These are phyloP conservation scores for Fregata magnificens DNA, from an alignment of 2,113 vertebrate genomes.

Conservation along the genomic window DNA sequence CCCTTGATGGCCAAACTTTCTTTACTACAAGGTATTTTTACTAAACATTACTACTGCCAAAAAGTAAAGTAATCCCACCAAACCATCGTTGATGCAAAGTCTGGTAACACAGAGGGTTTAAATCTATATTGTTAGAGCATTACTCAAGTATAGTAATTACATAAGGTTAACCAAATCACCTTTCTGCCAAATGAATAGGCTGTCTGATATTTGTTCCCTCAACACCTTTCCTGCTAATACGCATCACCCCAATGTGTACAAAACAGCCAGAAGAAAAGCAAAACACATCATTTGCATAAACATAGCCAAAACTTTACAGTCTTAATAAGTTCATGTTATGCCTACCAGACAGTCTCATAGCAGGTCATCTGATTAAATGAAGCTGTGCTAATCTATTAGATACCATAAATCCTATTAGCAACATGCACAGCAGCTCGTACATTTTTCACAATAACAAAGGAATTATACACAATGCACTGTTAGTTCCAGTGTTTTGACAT, in stretches of 20 bases:
- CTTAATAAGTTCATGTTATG: neutral
- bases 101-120: neutral
- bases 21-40: neutral
- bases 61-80: neutral
- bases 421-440: neutral
- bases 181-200: neutral
- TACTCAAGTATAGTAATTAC: neutral
- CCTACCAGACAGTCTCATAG: neutral
- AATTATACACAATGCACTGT: neutral
- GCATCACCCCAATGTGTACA: accelerated
- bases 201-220: neutral
- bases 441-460: constrained; percentile 26
- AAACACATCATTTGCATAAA: neutral
- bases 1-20: neutral
- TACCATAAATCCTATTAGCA: constrained; percentile 54
- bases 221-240: neutral
- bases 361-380: constrained; percentile 56
- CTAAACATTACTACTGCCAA: neutral
- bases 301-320: neutral
- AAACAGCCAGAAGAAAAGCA: neutral
- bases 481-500: neutral
- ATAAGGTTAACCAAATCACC: neutral
- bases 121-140: neutral
- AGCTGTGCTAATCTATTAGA: constrained; percentile 48
- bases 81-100: neutral